These are phyloP conservation scores for Nipponacmea schrenckii DNA, from an alignment of 2,888 invertebrate genomes.

Conservation along the genomic window DNA sequence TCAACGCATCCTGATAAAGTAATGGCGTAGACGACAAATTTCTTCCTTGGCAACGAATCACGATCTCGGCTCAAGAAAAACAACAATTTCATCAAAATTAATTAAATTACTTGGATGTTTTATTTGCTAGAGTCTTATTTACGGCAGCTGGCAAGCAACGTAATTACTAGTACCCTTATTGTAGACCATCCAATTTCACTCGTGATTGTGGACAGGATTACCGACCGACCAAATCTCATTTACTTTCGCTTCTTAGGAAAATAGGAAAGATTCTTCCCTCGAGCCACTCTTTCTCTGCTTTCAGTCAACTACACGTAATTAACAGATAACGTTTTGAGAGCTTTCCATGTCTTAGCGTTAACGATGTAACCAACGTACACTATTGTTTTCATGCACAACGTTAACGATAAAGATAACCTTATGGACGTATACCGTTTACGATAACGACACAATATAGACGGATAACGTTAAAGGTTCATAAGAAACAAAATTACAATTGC, in stretches of 20 bases:
- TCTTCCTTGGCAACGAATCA: too few species aligned
- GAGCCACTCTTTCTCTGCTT: background rate
- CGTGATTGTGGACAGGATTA: slow-evolving; percentile 5
- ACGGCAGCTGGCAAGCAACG: background rate
- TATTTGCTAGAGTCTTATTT: slow-evolving; percentile 2
- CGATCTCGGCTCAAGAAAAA: background rate
- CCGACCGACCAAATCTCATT: slow-evolving; percentile 2
- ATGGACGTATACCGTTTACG: too few species aligned
- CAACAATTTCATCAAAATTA: slow-evolving; percentile 6
- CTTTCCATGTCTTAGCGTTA: background rate
- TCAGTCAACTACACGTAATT: background rate
- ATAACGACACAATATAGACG: too few species aligned
- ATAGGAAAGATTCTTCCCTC: background rate
- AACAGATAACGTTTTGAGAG: background rate
- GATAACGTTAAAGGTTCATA: too few species aligned
- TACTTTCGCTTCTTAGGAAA: slow-evolving; percentile 6
- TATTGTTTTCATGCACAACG: background rate
- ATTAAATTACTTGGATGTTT: slow-evolving; percentile 3
- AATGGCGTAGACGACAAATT: too few species aligned
- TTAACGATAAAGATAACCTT: too few species aligned
- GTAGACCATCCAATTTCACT: slow-evolving; percentile 6
- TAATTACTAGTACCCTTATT: slow-evolving; percentile 4
- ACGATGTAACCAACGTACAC: background rate
- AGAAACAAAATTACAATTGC: too few species aligned
- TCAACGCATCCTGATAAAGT: too few species aligned